phyloP scores from a whole-genome alignment of 2,888 invertebrate genomes.

The Thysanoteuthis rhombus region DNA sequence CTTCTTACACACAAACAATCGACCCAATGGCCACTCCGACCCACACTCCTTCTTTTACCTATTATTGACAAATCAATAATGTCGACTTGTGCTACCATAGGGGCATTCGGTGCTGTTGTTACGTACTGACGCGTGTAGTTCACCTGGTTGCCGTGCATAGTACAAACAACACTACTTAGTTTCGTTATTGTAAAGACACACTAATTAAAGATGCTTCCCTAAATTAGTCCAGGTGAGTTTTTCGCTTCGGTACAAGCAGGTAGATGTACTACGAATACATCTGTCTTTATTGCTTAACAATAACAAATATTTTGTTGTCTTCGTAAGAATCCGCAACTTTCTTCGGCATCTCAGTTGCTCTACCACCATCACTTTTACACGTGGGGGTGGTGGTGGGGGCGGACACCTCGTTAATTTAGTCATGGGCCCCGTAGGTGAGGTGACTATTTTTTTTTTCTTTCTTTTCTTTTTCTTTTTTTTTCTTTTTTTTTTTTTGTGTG shows the following conservation, averaged over 20 bases:
- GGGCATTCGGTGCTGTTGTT: neutral
- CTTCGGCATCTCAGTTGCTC: neutral
- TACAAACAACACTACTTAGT: neutral
- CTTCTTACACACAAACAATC: neutral
- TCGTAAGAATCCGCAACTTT: neutral
- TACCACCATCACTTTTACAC: neutral
- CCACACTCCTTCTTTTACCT: neutral
- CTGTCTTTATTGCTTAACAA: neutral
- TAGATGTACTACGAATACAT: neutral
- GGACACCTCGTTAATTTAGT: too few relatives aligned
- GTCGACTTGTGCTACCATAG: constrained; percentile 12
- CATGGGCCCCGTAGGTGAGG: too few relatives aligned
- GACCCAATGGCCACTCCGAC: neutral
- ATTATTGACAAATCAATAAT: neutral
- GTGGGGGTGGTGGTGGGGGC: neutral
- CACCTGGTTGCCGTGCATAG: neutral
- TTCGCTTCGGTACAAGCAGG: neutral
- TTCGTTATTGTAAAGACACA: neutral
- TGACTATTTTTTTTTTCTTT: neutral
- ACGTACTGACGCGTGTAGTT: neutral
- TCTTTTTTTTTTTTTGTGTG: too few relatives aligned
- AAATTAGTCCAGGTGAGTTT: neutral
- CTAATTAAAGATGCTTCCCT: neutral
- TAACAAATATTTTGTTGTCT: neutral
- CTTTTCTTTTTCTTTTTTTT: neutral